phyloP scores from a whole-genome alignment of 2,888 invertebrate genomes.

The Conus canariensis region DNA sequence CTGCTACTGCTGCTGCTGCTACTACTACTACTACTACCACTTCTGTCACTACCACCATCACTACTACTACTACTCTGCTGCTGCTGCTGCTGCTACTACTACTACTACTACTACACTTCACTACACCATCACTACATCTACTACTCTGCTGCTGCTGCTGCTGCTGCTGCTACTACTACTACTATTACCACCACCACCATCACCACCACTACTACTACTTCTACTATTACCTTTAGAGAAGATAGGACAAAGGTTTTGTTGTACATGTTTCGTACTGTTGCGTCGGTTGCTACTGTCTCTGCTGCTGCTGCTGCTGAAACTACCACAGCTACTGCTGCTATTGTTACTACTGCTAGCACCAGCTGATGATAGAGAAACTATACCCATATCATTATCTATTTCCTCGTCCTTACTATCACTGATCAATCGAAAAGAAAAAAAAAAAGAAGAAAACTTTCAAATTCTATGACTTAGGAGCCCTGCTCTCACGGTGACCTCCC shows the following conservation, averaged over 20 bases:
- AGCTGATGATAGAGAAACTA: not conserved
- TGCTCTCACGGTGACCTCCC: no score
- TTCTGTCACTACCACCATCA: not conserved
- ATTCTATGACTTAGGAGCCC: no score
- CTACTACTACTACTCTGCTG: constrained; percentile 42
- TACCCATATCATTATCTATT: no score
- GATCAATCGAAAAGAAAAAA: no score
- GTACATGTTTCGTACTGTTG: no score
- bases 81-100: constrained; percentile 47
- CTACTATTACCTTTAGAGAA: no score
- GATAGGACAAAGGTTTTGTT: no score
- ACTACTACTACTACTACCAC: constrained; percentile 39
- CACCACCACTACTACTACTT: constrained; percentile 20
- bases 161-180: constrained; percentile 41
- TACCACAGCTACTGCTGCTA: constrained; percentile 15
- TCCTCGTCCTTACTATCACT: no score
- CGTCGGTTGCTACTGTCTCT: not conserved
- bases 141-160: not conserved
- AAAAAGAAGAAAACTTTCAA: no score
- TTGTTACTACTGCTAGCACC: not conserved
- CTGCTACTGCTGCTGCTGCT: constrained; percentile 20
- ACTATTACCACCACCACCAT: constrained; percentile 2
- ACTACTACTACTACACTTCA: constrained; percentile 15
- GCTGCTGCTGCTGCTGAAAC: constrained; percentile 42
- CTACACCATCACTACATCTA: not conserved